Base-by-base conservation (phyloP, 2,113 vertebrate species). In the Cyanistes caeruleus region DNA sequence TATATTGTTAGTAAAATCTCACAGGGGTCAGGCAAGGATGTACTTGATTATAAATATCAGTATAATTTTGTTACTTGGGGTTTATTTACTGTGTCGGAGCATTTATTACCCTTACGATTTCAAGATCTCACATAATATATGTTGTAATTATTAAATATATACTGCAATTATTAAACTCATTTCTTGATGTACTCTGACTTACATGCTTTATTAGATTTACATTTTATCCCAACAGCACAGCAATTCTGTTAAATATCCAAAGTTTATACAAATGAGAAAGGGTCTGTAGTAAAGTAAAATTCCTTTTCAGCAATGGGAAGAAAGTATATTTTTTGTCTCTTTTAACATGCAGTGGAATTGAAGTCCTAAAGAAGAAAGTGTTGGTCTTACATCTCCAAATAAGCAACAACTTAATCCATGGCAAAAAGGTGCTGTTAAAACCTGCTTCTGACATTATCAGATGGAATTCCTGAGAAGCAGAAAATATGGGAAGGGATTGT, bases 381-480 rank as follows among this genome's bases (percentile, higher is more conserved):
- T 52, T 27, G 80, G 5, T 77, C 52, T 84, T 70, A 13, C 11
- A 23, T 75, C 64, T 92, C 64, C 72, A 84, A 56, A 60, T 69
- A 53, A 91, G n/a, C 37, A 84, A 14, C 33, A n/a, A 6, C 72
- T 64, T 86, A 80, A 85, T 94, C 74, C 52, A 6, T 80, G 49
- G 31, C 55, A 74, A 56, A 91, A 89, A 87, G 41, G 11, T 91
- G 94, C 73, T 87, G 87, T 97, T 93, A 55, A 48, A 91, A 84
- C 78, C 65, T 95, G 95, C 31, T 78, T 63, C 63, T 94, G 64
- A 69, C 59, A 44, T 83, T 83, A 81, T 83, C 73, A 72, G 67
- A 72, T 73, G 44, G 59, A 85, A 96, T 94, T 94, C 83, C 63
- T 52, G 74, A 94, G 84, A 70, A 63, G 33, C 55, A 87, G 84